Percentiles rank a stretch among this genome's conserved stretches.
Evolutionary conservation across 2,888 invertebrate genomes (phyloP).

Genomic region (Hermaeophaga mercurialis): DNA sequence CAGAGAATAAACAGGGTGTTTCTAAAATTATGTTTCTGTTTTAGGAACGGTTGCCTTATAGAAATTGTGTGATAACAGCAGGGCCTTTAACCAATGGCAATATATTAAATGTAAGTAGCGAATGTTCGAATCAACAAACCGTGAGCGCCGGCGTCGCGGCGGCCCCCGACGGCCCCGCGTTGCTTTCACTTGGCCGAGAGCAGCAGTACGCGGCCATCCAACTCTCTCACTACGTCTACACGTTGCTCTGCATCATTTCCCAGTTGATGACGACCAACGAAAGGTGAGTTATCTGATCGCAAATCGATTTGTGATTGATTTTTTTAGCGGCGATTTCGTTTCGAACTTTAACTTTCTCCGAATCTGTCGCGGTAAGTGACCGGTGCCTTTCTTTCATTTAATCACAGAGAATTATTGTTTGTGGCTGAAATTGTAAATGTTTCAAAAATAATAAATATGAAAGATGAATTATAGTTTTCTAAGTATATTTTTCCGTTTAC

Average conservation of each 20-base stretch:
- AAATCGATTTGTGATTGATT: no score
- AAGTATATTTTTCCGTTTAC: no score
- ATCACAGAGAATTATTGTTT: no score
- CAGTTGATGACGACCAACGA: constrained; percentile 90
- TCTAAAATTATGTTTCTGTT: no score
- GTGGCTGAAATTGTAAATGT: no score
- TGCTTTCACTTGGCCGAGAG: constrained; percentile 62
- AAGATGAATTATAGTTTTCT: no score
- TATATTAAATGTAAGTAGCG: constrained; percentile 38
- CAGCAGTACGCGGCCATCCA: constrained; percentile 78
- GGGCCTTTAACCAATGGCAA: constrained; percentile 57
- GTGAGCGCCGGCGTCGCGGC: constrained; percentile 33
- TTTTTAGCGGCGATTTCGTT: no score
- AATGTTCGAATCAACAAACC: constrained; percentile 33
- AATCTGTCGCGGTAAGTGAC: not conserved
- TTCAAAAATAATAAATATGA: no score
- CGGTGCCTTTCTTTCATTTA: no score
- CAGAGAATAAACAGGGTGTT: no score
- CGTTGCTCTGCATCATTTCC: constrained; percentile 83
- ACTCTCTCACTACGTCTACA: constrained; percentile 86
- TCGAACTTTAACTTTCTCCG: no score
- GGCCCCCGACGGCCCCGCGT: constrained; percentile 55
- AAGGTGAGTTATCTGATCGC: constrained; percentile 61
- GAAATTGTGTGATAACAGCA: constrained; percentile 60
- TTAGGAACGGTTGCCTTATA: constrained; percentile 60